A percentile compares a stretch with the other conserved stretches of the same genome.
Evolutionary conservation across 2,797 vertebrate genomes (phyloP).

Genomic region (Oryzias sinensis): DNA sequence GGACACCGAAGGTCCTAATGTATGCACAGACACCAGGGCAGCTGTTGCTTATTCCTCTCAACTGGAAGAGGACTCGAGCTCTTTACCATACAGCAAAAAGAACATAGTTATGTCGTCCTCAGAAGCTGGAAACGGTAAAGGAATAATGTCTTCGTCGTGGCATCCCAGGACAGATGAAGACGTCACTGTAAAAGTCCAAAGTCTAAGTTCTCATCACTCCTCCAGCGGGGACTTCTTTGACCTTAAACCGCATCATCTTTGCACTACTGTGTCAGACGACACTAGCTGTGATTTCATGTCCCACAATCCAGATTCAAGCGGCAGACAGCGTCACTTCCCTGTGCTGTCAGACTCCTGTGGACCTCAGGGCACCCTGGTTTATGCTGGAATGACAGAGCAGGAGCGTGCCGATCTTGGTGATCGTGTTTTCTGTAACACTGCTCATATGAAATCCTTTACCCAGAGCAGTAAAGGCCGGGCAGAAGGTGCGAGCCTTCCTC

Average conservation of each 20-base stretch:
- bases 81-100: conserved; percentile 61
- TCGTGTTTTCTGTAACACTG: conserved; percentile 51
- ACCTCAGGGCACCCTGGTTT: conserved; percentile 46
- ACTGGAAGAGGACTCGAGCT: conserved; percentile 57
- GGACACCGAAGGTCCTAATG: conserved; percentile 84
- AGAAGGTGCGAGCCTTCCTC: conserved; percentile 71
- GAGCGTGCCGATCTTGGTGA: conserved; percentile 50
- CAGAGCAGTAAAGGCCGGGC: conserved; percentile 68
- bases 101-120: conserved; percentile 57
- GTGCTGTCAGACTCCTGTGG: conserved; percentile 58
- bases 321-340: conserved; percentile 65
- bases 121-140: conserved; percentile 50
- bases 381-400: conserved; percentile 43
- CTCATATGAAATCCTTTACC: conserved; percentile 54
- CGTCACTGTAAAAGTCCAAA: conserved; percentile 38
- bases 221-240: conserved; percentile 29
- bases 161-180: conserved; percentile 56
- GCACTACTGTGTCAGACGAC: conserved; percentile 14
- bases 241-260: conserved; percentile 28
- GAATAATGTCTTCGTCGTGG: conserved; percentile 59
- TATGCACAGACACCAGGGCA: conserved; percentile 65
- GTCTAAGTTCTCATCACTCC: conserved; percentile 37
- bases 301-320: conserved; percentile 51
- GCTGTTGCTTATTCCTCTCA: conserved; percentile 58
- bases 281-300: conserved; percentile 44